Percentiles rank a stretch among this genome's conserved stretches.
phyloP scores from a whole-genome alignment of 1,140 invertebrate species.

The Neuroterus valhalla region DNA sequence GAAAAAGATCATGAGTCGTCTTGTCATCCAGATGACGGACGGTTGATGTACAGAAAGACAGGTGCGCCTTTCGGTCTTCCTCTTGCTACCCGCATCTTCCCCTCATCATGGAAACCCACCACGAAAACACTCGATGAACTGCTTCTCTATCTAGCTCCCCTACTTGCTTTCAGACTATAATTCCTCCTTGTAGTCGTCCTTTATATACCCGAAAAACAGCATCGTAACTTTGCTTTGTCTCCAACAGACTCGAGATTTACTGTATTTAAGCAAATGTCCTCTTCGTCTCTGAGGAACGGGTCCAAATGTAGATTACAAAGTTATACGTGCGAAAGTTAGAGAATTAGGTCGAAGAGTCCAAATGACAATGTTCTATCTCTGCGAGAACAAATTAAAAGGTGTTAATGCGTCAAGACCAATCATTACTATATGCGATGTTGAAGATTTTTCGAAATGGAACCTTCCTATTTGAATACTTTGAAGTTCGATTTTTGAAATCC shows the following conservation, averaged over 20 bases:
- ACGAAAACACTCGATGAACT: conserved; percentile 32
- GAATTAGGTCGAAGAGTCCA: background rate
- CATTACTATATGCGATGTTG: too few relatives aligned
- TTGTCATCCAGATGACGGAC: conserved; percentile 68
- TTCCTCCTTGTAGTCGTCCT: conserved; percentile 8
- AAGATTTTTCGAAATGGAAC: too few relatives aligned
- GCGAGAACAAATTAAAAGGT: too few relatives aligned
- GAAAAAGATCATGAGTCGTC: conserved; percentile 46
- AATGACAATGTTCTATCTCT: too few relatives aligned
- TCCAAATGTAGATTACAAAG: conserved; percentile 12
- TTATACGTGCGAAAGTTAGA: background rate
- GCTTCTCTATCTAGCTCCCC: conserved; percentile 36
- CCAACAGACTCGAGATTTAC: background rate
- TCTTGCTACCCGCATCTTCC: conserved; percentile 21
- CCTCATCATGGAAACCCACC: conserved; percentile 22
- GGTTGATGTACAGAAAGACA: conserved; percentile 72
- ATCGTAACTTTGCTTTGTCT: conserved; percentile 3
- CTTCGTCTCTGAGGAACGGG: conserved; percentile 33
- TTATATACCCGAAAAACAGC: conserved; percentile 17
- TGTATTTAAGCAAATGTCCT: conserved; percentile 1
- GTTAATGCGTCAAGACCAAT: too few relatives aligned
- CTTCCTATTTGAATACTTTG: too few relatives aligned
- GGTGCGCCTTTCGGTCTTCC: conserved; percentile 62
- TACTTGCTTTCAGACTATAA: conserved; percentile 39
- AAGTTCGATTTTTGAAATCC: too few relatives aligned